Conservation (phyloP, 2,888 invertebrate species). For the Oligia latruncula region DNA sequence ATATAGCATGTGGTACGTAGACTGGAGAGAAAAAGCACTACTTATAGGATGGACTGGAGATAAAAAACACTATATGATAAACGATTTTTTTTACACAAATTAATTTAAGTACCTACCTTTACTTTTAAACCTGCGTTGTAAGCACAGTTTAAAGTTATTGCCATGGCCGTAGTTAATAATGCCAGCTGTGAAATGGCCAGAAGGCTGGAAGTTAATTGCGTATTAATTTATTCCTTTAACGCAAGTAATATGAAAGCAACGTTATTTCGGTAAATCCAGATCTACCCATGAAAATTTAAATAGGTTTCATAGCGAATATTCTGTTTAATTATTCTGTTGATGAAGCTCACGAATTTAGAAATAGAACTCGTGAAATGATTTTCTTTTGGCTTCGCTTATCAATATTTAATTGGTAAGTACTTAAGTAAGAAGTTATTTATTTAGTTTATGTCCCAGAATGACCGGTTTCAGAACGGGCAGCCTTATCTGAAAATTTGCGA, state of each 20-base stretch:
- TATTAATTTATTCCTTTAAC: conserved; percentile 11
- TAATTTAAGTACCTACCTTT: neutral
- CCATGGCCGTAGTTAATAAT: neutral
- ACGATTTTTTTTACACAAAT: neutral
- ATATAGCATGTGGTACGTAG: neutral
- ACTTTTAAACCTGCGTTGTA: neutral
- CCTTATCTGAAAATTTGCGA: conserved; percentile 41
- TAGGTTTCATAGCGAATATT: conserved; percentile 3
- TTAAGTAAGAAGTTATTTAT: conserved; percentile 27
- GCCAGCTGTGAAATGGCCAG: neutral
- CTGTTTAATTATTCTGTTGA: conserved; percentile 6
- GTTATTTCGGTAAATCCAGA: conserved; percentile 9
- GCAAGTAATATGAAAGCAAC: neutral
- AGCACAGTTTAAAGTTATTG: neutral
- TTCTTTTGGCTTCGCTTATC: conserved; percentile 3
- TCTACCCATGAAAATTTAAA: conserved; percentile 5
- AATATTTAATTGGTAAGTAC: conserved; percentile 20
- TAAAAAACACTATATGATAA: neutral
- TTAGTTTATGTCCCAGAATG: conserved; percentile 18
- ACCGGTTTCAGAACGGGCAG: conserved; percentile 22
- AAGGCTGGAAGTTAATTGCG: neutral
- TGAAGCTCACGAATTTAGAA: neutral
- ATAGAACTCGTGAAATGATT: conserved; percentile 11
- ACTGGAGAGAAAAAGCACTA: neutral
- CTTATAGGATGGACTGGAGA: neutral